A percentile compares a stretch with the other conserved stretches of the same genome.
phyloP scores from a whole-genome alignment of 2,888 invertebrate genomes.

The Anarsia innoxiella region DNA sequence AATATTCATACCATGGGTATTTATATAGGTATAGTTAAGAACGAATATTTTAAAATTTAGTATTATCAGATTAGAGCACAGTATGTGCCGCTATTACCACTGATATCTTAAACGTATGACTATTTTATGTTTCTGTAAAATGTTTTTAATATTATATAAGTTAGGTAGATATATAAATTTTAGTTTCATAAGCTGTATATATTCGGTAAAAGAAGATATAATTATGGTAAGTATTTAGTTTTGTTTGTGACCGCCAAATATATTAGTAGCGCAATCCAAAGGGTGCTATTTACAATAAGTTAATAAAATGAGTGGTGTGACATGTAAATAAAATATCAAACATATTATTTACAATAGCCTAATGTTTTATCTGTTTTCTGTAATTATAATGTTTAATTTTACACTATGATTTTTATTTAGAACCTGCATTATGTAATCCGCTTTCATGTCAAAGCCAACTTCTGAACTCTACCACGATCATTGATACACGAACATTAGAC shows the following conservation, averaged over 20 bases:
- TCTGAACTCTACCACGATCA: no score
- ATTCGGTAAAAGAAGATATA: conserved; percentile 23
- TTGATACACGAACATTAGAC: no score
- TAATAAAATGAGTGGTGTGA: conserved; percentile 11
- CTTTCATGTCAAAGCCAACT: no score
- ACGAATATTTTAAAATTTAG: not conserved
- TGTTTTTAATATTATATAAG: conserved; percentile 10
- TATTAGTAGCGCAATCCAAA: conserved; percentile 40
- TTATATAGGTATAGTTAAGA: not conserved
- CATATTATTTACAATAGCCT: no score
- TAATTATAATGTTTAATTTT: conserved; percentile 19
- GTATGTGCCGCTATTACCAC: conserved; percentile 4
- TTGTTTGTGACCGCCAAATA: conserved; percentile 25
- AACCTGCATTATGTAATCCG: no score
- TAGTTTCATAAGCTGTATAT: conserved; percentile 32
- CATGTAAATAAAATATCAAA: no score
- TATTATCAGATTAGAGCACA: not conserved
- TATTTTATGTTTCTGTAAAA: not conserved
- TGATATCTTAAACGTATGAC: not conserved
- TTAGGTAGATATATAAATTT: conserved; percentile 17
- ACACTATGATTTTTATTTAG: not conserved
- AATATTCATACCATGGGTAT: not conserved
- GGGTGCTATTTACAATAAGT: conserved; percentile 41
- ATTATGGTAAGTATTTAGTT: no score
- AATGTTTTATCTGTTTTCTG: conserved; percentile 18